Base-by-base conservation (phyloP, 2,888 invertebrate genomes). In the Platycheirus albimanus region DNA sequence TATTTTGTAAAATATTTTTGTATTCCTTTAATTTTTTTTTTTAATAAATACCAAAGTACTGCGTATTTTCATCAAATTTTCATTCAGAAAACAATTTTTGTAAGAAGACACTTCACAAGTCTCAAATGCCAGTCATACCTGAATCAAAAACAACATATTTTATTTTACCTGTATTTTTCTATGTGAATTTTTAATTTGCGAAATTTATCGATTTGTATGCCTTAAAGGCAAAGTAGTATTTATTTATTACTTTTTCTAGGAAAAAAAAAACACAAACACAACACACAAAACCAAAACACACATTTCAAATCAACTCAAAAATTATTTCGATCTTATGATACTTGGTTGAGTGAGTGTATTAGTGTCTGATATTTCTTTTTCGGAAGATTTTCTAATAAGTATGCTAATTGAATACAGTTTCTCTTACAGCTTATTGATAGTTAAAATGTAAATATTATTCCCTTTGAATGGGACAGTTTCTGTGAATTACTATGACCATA, bases 201-300 rank as follows among this genome's bases (percentile, higher is more conserved):
- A 36, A 13, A 54, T 54, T 54, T 7, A 36, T 13, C 36, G 0
- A 36, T 54, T 54, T 54, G 54, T 54, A 54, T 54, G 54, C 54
- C 36, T 20, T 1, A 13, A 20, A 6, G 2, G 33, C 30, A 28
- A n/a, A 20, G 17, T 8, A 8, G 8, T 20, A 33, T 19, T 38
- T 54, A 20, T 36, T 36, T 2, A 2, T 38, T 20, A n/a, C 11
- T 20, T 54, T 2, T 54, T 8, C 13, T 54, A 19, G 19, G 1
- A 38, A 13, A 2, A n/a, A 17, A 5, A 33, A 11, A 36, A 43
- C 1, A 17, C 5, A 13, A 4, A 52, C 11, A 33, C 11, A n/a
- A 15, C 24, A 24, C 3, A 24, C 24, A 24, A 24, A 24, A 24
- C 24, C 24, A 24, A 24, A n/a, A n/a, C n/a, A n/a, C n/a, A n/a